Evolutionary conservation across 1,140 invertebrate genomes (phyloP).

Genomic region (Glomeris maerens): DNA sequence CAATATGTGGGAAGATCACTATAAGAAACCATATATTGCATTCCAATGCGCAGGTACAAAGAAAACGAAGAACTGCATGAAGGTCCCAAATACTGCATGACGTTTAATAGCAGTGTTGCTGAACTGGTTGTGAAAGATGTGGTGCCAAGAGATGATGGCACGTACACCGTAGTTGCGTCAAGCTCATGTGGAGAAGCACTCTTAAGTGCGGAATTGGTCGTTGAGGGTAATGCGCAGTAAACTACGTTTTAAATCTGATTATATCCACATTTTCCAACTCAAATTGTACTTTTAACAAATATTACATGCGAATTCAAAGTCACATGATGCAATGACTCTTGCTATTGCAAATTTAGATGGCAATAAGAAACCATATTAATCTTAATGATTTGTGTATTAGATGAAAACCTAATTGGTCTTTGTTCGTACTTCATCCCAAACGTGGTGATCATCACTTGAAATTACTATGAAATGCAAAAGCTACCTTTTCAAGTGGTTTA

Average conservation of each 20-base stretch:
- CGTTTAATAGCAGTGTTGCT: constrained; percentile 10
- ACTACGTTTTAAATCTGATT: background rate
- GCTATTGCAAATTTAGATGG: background rate
- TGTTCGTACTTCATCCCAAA: too few relatives aligned
- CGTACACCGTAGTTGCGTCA: constrained; percentile 34
- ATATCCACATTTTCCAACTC: background rate
- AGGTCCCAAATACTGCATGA: constrained; percentile 13
- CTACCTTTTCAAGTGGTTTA: too few relatives aligned
- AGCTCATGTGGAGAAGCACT: constrained; percentile 27
- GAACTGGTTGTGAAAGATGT: constrained; percentile 28
- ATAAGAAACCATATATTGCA: too few relatives aligned
- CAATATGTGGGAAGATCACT: too few relatives aligned
- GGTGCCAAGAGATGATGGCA: constrained; percentile 30
- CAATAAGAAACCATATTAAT: background rate
- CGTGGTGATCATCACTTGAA: too few relatives aligned
- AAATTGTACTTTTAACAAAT: background rate
- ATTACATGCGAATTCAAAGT: too few relatives aligned
- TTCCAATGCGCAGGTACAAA: constrained; percentile 16
- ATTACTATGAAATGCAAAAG: too few relatives aligned
- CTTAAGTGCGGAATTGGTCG: background rate
- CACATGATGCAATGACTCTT: too few relatives aligned
- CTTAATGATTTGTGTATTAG: background rate
- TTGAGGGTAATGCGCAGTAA: constrained; percentile 4
- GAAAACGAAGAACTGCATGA: constrained; percentile 13
- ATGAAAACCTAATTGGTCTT: too few relatives aligned